Base-by-base conservation (phyloP, 1,140 invertebrate genomes). In the Carposina sasakii region DNA sequence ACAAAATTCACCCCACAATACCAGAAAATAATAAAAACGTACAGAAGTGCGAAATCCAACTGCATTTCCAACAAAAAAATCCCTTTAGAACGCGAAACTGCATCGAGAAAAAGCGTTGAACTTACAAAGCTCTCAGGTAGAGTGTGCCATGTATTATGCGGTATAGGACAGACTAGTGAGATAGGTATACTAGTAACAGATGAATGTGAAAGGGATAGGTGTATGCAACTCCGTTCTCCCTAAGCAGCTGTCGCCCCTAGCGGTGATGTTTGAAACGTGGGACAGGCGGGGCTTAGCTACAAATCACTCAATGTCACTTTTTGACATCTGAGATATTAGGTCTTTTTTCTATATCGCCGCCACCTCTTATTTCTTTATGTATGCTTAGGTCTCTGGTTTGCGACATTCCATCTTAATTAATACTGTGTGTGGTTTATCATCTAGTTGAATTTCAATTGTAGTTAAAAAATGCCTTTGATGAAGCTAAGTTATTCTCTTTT, bases 261-360 rank as follows among this genome's bases (percentile, higher is more conserved):
- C 75, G 70, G 71, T 85, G 83, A 85, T 85, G 84, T 85, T 86
- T 86, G 81, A 86, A 85, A 85, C 84, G 81, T 76, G 71, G 81
- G 81, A 86, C 83, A 82, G 84, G 84, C 79, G 84, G 82, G 76
- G 84, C 82, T 85, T 82, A 83, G 81, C 83, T 77, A 85, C 84
- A 86, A 86, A 86, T 85, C 84, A 86, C 83, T 86, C 84, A 86
- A 78, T 84, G 84, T 85, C 81, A 84, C 81, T 76, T 84, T 85
- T 85, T 85, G 81, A 85, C 84, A 84, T 84, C 81, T 83, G 81
- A 85, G 85, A 85, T 85, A 86, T 86, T 85, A 86, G 78, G 76
- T 85, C 71, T 83, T 85, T 84, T 85, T 85, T 84, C 81, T 81
- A 78, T 79, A 77, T 75, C 71, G 71, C 67, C 70, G 68, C 69